Base-by-base conservation (phyloP, 2,113 vertebrate genomes). In the Halcyon senegalensis region DNA sequence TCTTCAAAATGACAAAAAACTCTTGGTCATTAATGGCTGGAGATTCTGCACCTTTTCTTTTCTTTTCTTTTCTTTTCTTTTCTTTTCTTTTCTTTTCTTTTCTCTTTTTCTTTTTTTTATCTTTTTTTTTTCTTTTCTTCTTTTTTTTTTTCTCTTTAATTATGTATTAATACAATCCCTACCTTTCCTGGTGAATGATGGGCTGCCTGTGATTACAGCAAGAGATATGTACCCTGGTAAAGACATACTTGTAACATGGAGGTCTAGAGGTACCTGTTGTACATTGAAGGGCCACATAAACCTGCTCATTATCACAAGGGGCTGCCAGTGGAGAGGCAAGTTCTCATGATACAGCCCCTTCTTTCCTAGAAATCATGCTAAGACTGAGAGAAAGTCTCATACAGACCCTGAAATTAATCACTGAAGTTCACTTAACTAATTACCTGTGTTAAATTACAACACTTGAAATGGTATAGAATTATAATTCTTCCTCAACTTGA, bases 391-490 rank as follows among this genome's bases (percentile, higher is more conserved):
- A 74, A 96, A 92, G 75, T 84, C 53, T 78, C 39, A 43, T 16
- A 24, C 8, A 33, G 48, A 73, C 16, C 31, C 86, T 78, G 66
- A 76, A 89, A 92, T 90, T 84, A 80, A 81, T 82, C 56, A 72
- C 35, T 60, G 48, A 96, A 92, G 53, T 89, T 91, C 80, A 89
- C 76, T 55, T 87, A 70, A 86, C 78, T 70, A 77, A 94, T 90
- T 68, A 81, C 82, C 76, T 48, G 8, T 37, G 53, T 63, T 93
- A 87, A 94, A 96, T 89, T 64, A 86, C 44, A 90, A 84, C 56
- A 60, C 66, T 84, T 78, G 73, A 89, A 84, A 78, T 0, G 0
- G 33, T 43, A 51, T 18, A 70, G 25, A 33, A 24, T 81, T 93
- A 44, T 31, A 68, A 90, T 63, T 76, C 75, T 39, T 64, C 19